phyloP scores from a whole-genome alignment of 2,797 vertebrate genomes.

The Diceros bicornis region DNA sequence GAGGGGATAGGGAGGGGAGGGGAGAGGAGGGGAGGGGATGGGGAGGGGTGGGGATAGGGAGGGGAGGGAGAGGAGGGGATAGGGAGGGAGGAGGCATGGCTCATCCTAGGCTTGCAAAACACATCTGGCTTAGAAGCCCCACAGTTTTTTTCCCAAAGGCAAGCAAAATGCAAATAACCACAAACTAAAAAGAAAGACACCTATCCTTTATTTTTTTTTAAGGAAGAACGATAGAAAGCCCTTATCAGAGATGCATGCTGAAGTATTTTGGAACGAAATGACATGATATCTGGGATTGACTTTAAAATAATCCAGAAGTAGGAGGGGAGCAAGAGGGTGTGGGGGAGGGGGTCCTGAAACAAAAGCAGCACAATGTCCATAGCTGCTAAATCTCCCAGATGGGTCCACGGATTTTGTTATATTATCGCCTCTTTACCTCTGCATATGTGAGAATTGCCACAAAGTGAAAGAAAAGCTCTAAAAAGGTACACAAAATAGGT shows the following conservation, averaged over 20 bases:
- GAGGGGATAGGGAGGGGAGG: too few species aligned
- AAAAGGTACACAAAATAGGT: neutral
- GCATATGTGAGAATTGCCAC: neutral
- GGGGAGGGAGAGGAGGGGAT: too few species aligned
- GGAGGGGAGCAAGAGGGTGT: neutral
- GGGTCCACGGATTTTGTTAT: neutral
- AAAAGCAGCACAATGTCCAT: neutral
- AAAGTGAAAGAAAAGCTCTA: neutral
- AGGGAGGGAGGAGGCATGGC: fast-evolving
- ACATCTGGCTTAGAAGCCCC: neutral
- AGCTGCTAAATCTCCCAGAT: neutral
- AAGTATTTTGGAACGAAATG: neutral
- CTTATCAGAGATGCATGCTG: neutral
- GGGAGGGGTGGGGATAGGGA: too few species aligned
- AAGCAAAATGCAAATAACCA: neutral
- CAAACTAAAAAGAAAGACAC: neutral
- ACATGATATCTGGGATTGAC: neutral
- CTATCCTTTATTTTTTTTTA: neutral
- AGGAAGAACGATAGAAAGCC: neutral
- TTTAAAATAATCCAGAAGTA: neutral
- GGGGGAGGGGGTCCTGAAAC: neutral
- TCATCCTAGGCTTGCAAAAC: neutral
- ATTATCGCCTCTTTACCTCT: neutral
- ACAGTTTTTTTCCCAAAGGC: neutral
- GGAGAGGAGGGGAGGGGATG: too few species aligned